Conservation (phyloP, 2,113 vertebrate genomes). For the Pterocles gutturalis region DNA sequence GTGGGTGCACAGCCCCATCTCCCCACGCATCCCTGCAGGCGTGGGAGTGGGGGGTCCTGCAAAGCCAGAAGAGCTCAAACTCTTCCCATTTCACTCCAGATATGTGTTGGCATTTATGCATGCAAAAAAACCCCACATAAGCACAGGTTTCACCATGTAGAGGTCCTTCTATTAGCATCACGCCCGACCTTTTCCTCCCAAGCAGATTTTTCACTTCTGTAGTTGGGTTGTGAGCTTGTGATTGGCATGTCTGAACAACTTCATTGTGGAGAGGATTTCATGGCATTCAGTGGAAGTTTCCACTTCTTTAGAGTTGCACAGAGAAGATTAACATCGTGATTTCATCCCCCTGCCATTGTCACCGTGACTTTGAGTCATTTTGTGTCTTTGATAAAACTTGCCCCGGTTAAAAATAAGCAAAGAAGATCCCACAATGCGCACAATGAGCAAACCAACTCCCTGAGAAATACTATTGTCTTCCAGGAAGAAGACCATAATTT, state of each 20-base stretch:
- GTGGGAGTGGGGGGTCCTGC: background rate
- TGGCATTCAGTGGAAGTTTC: constrained; percentile 1
- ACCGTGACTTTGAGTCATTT: background rate
- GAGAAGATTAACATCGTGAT: constrained; percentile 4
- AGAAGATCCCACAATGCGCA: background rate
- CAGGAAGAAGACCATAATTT: background rate
- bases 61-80: background rate
- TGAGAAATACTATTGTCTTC: background rate
- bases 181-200: background rate
- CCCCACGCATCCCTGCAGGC: fast-evolving
- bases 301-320: background rate
- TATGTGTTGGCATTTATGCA: no score
- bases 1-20: background rate
- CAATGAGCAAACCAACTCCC: background rate
- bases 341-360: background rate
- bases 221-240: background rate
- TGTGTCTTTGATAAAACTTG: background rate
- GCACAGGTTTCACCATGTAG: fast-evolving
- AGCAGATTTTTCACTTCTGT: background rate
- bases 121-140: fast-evolving
- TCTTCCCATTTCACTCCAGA: background rate
- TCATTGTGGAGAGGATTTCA: constrained; percentile 12
- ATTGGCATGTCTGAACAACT: background rate
- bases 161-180: fast-evolving
- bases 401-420: background rate